phyloP scores from a whole-genome alignment of 2,888 invertebrate genomes.

The Pediacus dermestoides region DNA sequence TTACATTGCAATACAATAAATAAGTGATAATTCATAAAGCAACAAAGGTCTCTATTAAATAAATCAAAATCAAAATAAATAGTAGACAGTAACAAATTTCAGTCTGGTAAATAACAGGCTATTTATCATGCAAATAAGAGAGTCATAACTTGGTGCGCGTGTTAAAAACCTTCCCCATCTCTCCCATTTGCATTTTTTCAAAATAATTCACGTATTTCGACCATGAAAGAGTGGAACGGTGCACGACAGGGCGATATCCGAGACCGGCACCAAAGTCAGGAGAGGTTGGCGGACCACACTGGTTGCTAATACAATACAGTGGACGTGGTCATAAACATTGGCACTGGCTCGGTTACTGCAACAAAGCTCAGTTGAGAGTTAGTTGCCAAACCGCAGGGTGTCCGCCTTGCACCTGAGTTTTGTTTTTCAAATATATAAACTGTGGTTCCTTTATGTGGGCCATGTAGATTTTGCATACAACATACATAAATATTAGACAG shows the following conservation, averaged over 20 bases:
- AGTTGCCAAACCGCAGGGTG: slow-evolving; percentile 18
- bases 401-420: slow-evolving; percentile 19
- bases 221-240: slow-evolving; percentile 20
- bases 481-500: too few species aligned
- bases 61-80: slow-evolving; percentile 10
- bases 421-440: slow-evolving; percentile 19
- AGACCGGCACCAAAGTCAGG: slow-evolving; percentile 18
- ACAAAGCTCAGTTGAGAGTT: slow-evolving; percentile 13
- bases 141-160: slow-evolving; percentile 32
- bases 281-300: slow-evolving; percentile 6
- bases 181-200: slow-evolving; percentile 23
- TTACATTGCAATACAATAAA: too few species aligned
- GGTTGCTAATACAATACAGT: slow-evolving; percentile 16
- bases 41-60: too few species aligned
- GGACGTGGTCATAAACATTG: slow-evolving; percentile 21
- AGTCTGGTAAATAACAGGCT: slow-evolving; percentile 22
- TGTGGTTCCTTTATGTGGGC: too few species aligned
- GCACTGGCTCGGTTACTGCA: slow-evolving; percentile 15
- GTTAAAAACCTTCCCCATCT: slow-evolving; percentile 21
- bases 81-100: slow-evolving; percentile 7
- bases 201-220: slow-evolving; percentile 22
- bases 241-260: slow-evolving; percentile 24
- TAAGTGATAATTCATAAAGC: too few species aligned
- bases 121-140: slow-evolving; percentile 34
- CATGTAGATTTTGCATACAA: too few species aligned